phyloP scores from a whole-genome alignment of 2,888 invertebrate genomes.

The Cosmorhoe ocellata region DNA sequence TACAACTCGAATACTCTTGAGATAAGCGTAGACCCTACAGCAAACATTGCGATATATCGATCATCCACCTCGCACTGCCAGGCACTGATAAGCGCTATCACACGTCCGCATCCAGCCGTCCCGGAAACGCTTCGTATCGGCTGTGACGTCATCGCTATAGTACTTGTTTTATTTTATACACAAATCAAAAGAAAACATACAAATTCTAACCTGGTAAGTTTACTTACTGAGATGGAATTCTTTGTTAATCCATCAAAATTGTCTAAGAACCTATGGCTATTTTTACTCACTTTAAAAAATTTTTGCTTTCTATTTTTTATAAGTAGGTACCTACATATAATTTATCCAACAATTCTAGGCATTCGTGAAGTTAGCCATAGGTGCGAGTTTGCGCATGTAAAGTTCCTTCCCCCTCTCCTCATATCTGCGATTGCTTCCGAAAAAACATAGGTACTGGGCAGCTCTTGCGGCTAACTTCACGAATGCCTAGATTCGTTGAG shows the following conservation, averaged over 20 bases:
- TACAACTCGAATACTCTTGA: constrained; percentile 25
- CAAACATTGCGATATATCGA: constrained; percentile 65
- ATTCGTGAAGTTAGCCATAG: no score
- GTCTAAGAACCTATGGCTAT: no score
- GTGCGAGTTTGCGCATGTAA: no score
- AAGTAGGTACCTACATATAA: no score
- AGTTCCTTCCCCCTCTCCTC: no score
- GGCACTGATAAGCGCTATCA: constrained; percentile 65
- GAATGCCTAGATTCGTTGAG: no score
- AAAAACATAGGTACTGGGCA: no score
- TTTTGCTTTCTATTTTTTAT: no score
- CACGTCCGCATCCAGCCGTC: constrained; percentile 59
- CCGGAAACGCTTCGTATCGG: constrained; percentile 52
- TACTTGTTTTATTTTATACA: constrained; percentile 5
- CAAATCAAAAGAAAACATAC: constrained; percentile 5
- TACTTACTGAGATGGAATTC: neutral
- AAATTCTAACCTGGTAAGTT: neutral
- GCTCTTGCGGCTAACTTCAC: no score
- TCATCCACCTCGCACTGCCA: constrained; percentile 62
- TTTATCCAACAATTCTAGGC: no score
- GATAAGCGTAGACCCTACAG: constrained; percentile 47
- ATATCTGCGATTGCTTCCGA: no score
- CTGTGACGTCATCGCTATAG: constrained; percentile 11
- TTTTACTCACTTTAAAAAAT: no score
- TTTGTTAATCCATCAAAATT: neutral